A percentile compares a stretch with the other conserved stretches of the same genome.
phyloP scores from a whole-genome alignment of 1,140 invertebrate genomes.

The Teleogryllus occipitalis region DNA sequence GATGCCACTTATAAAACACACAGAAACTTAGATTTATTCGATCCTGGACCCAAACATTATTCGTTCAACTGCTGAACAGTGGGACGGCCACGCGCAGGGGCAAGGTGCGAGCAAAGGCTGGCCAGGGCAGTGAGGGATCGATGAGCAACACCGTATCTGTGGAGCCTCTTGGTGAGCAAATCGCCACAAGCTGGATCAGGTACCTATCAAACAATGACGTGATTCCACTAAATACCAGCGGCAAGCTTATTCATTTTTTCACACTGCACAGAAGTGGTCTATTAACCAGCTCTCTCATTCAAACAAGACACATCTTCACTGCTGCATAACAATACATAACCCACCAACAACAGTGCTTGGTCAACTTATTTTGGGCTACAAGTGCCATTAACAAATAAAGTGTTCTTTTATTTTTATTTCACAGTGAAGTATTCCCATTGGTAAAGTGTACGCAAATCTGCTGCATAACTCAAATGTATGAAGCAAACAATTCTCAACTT shows the following conservation, averaged over 20 bases:
- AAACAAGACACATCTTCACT: neutral
- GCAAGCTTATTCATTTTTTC: neutral
- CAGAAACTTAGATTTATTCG: neutral
- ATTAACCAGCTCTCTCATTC: neutral
- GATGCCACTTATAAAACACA: neutral
- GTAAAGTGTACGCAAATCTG: neutral
- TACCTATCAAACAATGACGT: neutral
- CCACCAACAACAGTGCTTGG: neutral
- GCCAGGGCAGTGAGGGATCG: neutral
- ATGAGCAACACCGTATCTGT: neutral
- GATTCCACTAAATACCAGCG: neutral
- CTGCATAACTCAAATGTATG: neutral
- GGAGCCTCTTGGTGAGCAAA: neutral
- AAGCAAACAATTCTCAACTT: conserved; percentile 1
- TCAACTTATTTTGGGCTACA: neutral
- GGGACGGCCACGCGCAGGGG: neutral
- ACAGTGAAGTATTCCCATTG: neutral
- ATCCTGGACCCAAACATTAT: neutral
- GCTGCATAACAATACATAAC: neutral
- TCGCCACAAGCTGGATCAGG: neutral
- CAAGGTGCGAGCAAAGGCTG: neutral
- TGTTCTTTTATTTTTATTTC: neutral
- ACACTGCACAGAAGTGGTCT: neutral
- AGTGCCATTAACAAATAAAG: neutral
- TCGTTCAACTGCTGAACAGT: neutral